Evolutionary conservation across 2,113 vertebrate species (phyloP).

Genomic region (Sorex araneus): DNA sequence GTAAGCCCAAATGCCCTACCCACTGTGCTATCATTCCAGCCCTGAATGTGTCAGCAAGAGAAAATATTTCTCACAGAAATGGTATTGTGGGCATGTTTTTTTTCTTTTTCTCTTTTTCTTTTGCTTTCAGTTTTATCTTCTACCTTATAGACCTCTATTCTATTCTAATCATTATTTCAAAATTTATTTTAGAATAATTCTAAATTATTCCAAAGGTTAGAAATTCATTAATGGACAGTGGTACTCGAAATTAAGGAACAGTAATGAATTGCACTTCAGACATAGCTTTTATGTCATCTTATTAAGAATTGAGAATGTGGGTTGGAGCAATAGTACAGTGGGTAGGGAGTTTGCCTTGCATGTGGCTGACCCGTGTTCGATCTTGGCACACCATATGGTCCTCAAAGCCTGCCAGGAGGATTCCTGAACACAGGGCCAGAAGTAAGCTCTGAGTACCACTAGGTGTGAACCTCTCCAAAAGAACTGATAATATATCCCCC

Average conservation of each 20-base stretch:
- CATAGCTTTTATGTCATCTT: not conserved
- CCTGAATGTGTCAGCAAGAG: not conserved
- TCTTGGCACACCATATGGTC: no score
- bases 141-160: not conserved
- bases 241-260: slow-evolving; percentile 20
- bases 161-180: not conserved
- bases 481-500: not conserved
- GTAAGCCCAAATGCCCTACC: no score
- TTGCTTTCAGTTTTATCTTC: not conserved
- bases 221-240: not conserved
- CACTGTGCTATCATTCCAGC: no score
- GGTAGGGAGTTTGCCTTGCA: no score
- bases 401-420: no score
- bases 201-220: not conserved
- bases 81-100: not conserved
- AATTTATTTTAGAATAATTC: not conserved
- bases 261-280: slow-evolving; percentile 40
- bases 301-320: slow-evolving; percentile 12
- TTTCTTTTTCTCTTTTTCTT: not conserved
- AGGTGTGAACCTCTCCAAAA: not conserved
- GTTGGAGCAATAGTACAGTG: no score
- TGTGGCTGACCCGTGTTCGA: no score
- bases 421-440: no score
- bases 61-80: not conserved
- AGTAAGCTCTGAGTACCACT: no score